Base-by-base conservation (phyloP, 2,113 vertebrate species). In the Crotophaga sulcirostris region DNA sequence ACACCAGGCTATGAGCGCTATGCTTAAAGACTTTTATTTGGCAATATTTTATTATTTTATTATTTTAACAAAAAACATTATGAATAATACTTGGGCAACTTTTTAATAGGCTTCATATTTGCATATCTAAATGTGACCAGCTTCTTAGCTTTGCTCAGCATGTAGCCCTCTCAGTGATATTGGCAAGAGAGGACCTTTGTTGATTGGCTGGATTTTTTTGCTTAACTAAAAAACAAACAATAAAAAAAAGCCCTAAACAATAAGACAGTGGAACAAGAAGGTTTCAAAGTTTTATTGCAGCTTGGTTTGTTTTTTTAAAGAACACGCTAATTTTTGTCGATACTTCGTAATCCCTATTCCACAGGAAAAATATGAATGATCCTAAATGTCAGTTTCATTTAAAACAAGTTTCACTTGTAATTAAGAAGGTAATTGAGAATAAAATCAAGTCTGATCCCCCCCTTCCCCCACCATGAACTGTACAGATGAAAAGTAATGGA, bases 41-140 rank as follows among this genome's bases (percentile, higher is more conserved):
- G 10, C 63, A 70, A 7, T 3, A 10, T 78, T 42, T 29, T 67
- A 4, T 67, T 36, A 31, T 40, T 45, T 84, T 62, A 26, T 11
- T 68, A 19, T 69, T 69, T 55, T 19, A 54, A 59, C 16, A 74
- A 73, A 51, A n/a, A 59, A 21, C 5, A 70, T 56, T 10, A 18
- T 0, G 0, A 55, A 42, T 33, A 69, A 62, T 19, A 4, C n/a
- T 72, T 33, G 8, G 56, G 13, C 21, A 76, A n/a, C 7, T 42
- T 93, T 88, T 84, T 29, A 13, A 51, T 72, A 34, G 31, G 34
- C n/a, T 67, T 81, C 42, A 10, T 7, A 33, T 88, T 67, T 81
- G 42, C 33, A 15, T 40, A 62, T 36, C 31, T 58, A 44, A 23
- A 58, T 47, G 26, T 25, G n/a, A 13, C 20, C 31, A 40, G 4